Evolutionary conservation across 1,140 invertebrate genomes (phyloP), one percentile per base, ranked within the genome.

Genomic region (Hypsibius dujardini): DNA sequence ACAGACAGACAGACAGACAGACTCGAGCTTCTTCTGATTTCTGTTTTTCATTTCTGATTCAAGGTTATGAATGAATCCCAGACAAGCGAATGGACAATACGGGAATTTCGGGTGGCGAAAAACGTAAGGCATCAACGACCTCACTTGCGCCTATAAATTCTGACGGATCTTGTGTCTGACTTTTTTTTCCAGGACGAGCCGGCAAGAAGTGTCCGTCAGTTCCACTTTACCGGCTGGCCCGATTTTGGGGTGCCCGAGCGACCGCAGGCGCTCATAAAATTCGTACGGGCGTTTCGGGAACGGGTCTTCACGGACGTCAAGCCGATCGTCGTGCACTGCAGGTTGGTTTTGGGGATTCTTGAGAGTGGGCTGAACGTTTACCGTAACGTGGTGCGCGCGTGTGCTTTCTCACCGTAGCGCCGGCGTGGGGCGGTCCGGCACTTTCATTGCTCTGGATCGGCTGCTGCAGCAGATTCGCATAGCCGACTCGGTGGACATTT

Each of bases 161-260:
- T 62, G 40, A 67, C 72, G 15, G 28, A 74, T 50, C 46, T 2
- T 42, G 71, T 40, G 45, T 2, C 69, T 46, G 46, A 40, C 62
- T 72, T 40, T 40, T 67, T 73, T 75, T 77, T 76, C 1, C 75
- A 90, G 87, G 88, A 90, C 74, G 89, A 91, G 74, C 85, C 86
- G 73, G 89, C 90, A 79, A 83, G 91, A 74, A 86, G 90, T 1
- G 85, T 95, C 69, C 84, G 87, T 72, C 93, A 96, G 79, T 92
- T 95, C 81, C 93, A 96, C 78, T 96, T 95, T 78, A 94, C 89
- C 70, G 95, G 92, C 15, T 95, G 92, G 93, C 92, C 93, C 1
- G 93, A 96, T 82, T 96, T 96, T 81, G 93, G 92, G 56, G 92
- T 95, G 47, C 90, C 90, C 15, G 91, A 90, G 80, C 92, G 92